A percentile compares a stretch with the other conserved stretches of the same genome.
These are phyloP conservation scores for Crotalus helleri DNA, from an alignment of 2,113 vertebrate species.

Conservation along the genomic window DNA sequence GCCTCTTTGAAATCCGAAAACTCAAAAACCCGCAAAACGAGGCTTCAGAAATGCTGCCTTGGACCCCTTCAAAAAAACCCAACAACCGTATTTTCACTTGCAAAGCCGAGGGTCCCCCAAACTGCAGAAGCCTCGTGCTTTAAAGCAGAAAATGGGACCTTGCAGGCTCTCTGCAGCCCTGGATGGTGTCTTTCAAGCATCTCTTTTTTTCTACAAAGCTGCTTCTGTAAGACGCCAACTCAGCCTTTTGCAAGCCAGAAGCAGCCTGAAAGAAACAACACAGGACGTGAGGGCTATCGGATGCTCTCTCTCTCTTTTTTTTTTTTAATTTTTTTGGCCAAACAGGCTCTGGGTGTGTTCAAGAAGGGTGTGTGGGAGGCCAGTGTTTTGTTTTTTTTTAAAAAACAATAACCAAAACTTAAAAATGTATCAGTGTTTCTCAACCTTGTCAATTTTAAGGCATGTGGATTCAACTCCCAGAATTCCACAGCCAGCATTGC, in stretches of 20 bases:
- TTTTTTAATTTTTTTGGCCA: background rate
- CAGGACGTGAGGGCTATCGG: background rate
- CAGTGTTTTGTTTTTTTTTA: background rate
- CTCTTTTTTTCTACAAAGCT: accelerated
- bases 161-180: background rate
- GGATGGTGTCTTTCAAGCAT: background rate
- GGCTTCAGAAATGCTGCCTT: background rate
- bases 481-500: no score
- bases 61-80: background rate
- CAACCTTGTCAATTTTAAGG: no score
- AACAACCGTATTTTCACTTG: background rate
- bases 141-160: background rate
- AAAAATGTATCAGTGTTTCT: background rate
- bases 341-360: background rate
- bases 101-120: accelerated
- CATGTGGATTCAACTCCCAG: no score
- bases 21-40: accelerated
- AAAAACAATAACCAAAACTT: background rate
- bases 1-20: accelerated
- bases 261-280: accelerated
- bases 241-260: background rate
- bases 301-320: no score
- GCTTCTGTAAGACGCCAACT: accelerated
- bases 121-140: background rate
- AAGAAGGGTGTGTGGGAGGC: accelerated